Percentiles rank a stretch among this genome's conserved stretches.
Conservation (phyloP, 2,888 invertebrate genomes). For the Crossocerus cetratus region DNA sequence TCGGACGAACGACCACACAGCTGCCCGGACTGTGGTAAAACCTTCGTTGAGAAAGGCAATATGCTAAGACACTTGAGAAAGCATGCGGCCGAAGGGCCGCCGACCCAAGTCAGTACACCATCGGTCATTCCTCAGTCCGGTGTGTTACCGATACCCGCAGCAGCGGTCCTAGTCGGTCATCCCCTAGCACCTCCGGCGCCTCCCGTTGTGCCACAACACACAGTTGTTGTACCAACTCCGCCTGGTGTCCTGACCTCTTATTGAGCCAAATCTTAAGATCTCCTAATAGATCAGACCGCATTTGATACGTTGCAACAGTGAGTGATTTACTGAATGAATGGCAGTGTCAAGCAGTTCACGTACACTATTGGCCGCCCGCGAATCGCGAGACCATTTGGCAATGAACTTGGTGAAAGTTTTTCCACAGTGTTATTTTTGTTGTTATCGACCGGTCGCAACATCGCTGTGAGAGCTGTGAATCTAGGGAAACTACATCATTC, state of each 20-base stretch:
- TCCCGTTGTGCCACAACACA: constrained; percentile 76
- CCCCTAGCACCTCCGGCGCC: constrained; percentile 72
- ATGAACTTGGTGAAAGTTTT: constrained; percentile 13
- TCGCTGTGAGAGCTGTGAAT: constrained; percentile 11
- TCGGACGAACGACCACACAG: constrained; percentile 81
- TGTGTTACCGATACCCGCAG: constrained; percentile 71
- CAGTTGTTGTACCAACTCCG: constrained; percentile 80
- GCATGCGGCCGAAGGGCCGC: constrained; percentile 80
- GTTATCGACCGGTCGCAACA: constrained; percentile 8
- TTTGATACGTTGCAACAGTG: constrained; percentile 19
- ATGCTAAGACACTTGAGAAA: constrained; percentile 86
- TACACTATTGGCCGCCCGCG: neutral
- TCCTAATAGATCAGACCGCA: constrained; percentile 8
- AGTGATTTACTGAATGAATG: constrained; percentile 28
- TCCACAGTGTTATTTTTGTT: constrained; percentile 21
- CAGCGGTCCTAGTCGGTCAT: constrained; percentile 73
- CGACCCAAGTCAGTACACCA: constrained; percentile 73
- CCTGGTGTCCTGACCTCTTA: constrained; percentile 79
- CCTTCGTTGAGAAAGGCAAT: constrained; percentile 89
- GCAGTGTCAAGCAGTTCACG: constrained; percentile 1
- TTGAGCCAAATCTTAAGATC: constrained; percentile 58
- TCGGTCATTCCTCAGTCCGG: constrained; percentile 72
- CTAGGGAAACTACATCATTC: constrained; percentile 12
- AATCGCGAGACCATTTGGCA: neutral
- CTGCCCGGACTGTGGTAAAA: constrained; percentile 86